These are phyloP conservation scores for Chironex yamaguchii DNA, from an alignment of 30 jellyfish, hydroid and myxozoan species.

Conservation along the genomic window DNA sequence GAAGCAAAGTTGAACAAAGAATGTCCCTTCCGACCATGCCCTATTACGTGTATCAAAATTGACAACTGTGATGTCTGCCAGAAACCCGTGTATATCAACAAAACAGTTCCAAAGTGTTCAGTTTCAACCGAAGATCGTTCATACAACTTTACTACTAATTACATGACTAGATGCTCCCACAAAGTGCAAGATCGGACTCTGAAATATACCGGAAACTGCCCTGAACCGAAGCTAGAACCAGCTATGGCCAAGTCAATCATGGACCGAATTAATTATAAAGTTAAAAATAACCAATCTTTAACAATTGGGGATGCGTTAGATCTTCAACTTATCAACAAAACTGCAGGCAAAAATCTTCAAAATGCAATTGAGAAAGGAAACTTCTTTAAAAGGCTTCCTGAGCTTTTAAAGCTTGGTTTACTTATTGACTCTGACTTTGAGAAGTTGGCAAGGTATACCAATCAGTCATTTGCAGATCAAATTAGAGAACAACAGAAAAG, in stretches of 20 bases:
- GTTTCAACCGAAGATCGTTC: slow-evolving; percentile 46
- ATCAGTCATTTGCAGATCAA: slow-evolving; percentile 64
- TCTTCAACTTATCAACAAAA: slow-evolving; percentile 64
- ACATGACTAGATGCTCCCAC: slow-evolving; percentile 79
- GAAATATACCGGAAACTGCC: slow-evolving; percentile 92
- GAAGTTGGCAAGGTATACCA: slow-evolving; percentile 62
- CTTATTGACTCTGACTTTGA: slow-evolving; percentile 75
- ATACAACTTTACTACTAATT: slow-evolving; percentile 52
- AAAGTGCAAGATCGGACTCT: slow-evolving; percentile 78
- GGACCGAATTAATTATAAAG: slow-evolving; percentile 61
- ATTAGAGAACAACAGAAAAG: slow-evolving; percentile 61
- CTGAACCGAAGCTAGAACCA: slow-evolving; percentile 66
- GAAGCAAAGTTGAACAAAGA: slow-evolving; percentile 24
- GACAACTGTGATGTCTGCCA: slow-evolving; percentile 86
- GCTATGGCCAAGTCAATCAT: slow-evolving; percentile 50
- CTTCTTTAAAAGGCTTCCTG: slow-evolving; percentile 75
- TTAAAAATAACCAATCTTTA: slow-evolving; percentile 60
- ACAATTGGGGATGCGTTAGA: slow-evolving; percentile 88
- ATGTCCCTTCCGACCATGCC: slow-evolving; percentile 69
- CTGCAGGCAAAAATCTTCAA: slow-evolving; percentile 59
- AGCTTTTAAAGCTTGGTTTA: slow-evolving; percentile 44
- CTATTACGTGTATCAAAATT: slow-evolving; percentile 53
- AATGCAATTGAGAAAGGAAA: slow-evolving; percentile 51
- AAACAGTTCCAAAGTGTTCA: slow-evolving; percentile 74
- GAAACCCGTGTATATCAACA: slow-evolving; percentile 7